Conservation (phyloP, 2,888 invertebrate species). For the Cabera pusaria region DNA sequence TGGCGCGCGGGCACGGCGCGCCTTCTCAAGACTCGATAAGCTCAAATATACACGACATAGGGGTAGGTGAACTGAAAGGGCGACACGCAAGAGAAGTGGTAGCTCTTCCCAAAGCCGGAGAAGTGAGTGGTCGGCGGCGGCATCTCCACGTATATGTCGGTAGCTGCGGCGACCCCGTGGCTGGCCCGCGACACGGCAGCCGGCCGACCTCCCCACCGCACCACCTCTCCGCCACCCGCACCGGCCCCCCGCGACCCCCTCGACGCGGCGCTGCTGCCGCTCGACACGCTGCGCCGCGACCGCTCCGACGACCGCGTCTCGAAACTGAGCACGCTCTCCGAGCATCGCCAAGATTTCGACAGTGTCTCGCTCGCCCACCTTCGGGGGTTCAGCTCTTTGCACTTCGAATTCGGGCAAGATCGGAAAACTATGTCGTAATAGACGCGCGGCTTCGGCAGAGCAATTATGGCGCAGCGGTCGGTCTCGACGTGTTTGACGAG, state of each 20-base stretch:
- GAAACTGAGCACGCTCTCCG: conserved; percentile 68
- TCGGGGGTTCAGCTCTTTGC: conserved; percentile 58
- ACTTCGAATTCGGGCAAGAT: conserved; percentile 44
- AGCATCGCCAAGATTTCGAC: conserved; percentile 74
- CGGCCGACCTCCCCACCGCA: conserved; percentile 74
- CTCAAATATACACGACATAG: conserved; percentile 75
- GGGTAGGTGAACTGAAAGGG: conserved; percentile 79
- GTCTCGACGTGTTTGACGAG: conserved; percentile 69
- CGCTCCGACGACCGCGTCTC: conserved; percentile 51
- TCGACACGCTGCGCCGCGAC: conserved; percentile 56
- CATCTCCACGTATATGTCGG: conserved; percentile 73
- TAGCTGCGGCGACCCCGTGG: conserved; percentile 75
- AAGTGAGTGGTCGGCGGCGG: conserved; percentile 77
- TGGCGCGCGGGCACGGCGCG: conserved; percentile 1
- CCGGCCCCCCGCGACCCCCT: conserved; percentile 38
- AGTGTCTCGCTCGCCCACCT: conserved; percentile 70
- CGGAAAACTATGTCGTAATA: conserved; percentile 70
- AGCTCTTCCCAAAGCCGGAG: conserved; percentile 79
- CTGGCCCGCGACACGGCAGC: conserved; percentile 80
- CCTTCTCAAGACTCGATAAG: conserved; percentile 6
- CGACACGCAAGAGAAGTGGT: conserved; percentile 81
- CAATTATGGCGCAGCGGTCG: conserved; percentile 75
- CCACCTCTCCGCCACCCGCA: conserved; percentile 64
- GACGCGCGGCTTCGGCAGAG: conserved; percentile 68
- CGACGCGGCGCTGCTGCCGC: conserved; percentile 47